phyloP scores from a whole-genome alignment of 92 coral and sea anemone genomes.

The Muricea muricata region DNA sequence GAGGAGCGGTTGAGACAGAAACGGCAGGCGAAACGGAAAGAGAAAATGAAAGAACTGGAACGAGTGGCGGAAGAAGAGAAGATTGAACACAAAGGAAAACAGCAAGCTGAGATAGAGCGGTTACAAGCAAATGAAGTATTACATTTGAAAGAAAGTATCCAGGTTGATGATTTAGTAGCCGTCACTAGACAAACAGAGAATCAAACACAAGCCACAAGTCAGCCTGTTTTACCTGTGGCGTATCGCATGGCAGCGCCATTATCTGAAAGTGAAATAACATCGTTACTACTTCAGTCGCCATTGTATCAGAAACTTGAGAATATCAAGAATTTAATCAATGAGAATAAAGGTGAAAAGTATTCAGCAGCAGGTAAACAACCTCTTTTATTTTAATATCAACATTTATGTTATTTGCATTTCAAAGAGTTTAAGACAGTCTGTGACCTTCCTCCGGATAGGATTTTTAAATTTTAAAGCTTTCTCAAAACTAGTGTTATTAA shows the following conservation, averaged over 20 bases:
- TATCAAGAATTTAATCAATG: constrained; percentile 78
- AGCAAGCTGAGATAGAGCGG: constrained; percentile 85
- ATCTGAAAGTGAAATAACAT: constrained; percentile 91
- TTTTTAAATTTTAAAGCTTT: too few relatives aligned
- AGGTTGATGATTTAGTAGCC: constrained; percentile 92
- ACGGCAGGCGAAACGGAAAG: constrained; percentile 83
- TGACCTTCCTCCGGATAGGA: too few relatives aligned
- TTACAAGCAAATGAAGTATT: constrained; percentile 76
- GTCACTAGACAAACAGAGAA: constrained; percentile 82
- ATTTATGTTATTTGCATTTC: too few relatives aligned
- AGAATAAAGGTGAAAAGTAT: constrained; percentile 82
- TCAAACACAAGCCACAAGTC: constrained; percentile 54
- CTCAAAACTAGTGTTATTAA: too few relatives aligned
- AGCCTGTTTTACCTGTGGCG: constrained; percentile 78
- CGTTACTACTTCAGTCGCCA: constrained; percentile 89
- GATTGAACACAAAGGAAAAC: constrained; percentile 81
- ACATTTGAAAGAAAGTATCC: constrained; percentile 92
- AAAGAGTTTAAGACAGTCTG: too few relatives aligned
- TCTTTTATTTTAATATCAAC: background rate
- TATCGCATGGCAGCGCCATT: constrained; percentile 98
- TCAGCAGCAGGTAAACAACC: constrained; percentile 15
- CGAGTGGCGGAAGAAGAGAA: constrained; percentile 78
- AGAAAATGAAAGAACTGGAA: constrained; percentile 75
- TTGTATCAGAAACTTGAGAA: constrained; percentile 93
- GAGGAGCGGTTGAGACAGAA: constrained; percentile 90